Percentiles rank a stretch among this genome's conserved stretches.
Conservation (phyloP, 2,113 vertebrate genomes). For the Salvator merianae region DNA sequence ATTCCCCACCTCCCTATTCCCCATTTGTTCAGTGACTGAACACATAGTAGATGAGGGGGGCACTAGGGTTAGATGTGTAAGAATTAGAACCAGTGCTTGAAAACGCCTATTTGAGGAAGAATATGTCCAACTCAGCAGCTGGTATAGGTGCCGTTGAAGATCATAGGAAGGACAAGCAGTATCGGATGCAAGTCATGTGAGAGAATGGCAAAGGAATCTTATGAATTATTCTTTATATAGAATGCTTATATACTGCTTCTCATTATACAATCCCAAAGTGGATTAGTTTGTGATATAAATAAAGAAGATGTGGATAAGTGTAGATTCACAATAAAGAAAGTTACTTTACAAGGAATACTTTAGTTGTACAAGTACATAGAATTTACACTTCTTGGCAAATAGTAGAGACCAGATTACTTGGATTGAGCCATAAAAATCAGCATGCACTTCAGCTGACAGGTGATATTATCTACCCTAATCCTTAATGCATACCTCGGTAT, state of each 20-base stretch:
- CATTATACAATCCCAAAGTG: too few species aligned
- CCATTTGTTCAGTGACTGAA: constrained; percentile 35
- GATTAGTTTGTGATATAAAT: not conserved
- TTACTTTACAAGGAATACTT: not conserved
- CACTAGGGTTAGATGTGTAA: not conserved
- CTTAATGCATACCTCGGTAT: not conserved
- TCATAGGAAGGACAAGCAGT: not conserved
- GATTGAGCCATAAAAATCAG: not conserved
- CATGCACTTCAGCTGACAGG: accelerated
- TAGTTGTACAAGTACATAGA: not conserved
- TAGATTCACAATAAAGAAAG: not conserved
- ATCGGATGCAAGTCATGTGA: not conserved
- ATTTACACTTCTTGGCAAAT: not conserved
- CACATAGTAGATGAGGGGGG: constrained; percentile 11
- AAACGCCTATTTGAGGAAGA: not conserved
- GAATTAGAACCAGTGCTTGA: not conserved
- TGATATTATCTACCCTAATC: not conserved
- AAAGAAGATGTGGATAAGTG: not conserved
- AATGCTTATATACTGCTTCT: too few species aligned
- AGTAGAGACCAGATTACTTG: not conserved
- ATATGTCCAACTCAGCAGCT: not conserved
- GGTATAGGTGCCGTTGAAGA: not conserved
- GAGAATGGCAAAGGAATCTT: constrained; percentile 22
- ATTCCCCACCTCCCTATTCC: too few species aligned
- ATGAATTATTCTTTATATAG: not conserved